These are phyloP conservation scores for Carcharodon carcharias DNA, from an alignment of 2,797 vertebrate genomes.

Conservation along the genomic window DNA sequence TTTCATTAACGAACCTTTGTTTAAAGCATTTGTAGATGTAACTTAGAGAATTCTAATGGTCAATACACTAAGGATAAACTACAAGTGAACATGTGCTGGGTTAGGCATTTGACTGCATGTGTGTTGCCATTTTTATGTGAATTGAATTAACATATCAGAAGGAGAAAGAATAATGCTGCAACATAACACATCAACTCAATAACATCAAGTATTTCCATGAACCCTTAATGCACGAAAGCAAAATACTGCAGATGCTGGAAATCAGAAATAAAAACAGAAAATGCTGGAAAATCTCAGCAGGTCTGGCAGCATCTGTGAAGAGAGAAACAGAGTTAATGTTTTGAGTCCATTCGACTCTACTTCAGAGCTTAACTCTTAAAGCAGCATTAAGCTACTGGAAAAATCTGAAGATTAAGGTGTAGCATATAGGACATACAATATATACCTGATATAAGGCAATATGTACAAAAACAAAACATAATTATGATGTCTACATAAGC, in stretches of 20 bases:
- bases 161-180: background rate
- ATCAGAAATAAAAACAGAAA: too few relatives aligned
- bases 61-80: background rate
- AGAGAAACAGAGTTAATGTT: too few relatives aligned
- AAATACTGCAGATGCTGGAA: too few relatives aligned
- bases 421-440: background rate
- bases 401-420: background rate
- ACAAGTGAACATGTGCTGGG: background rate
- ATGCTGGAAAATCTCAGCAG: too few relatives aligned
- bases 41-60: background rate
- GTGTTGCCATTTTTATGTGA: background rate
- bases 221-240: too few relatives aligned
- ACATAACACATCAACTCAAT: background rate
- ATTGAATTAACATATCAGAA: background rate
- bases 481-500: background rate
- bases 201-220: background rate
- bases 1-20: background rate
- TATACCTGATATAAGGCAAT: background rate
- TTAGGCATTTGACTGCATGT: background rate
- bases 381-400: background rate
- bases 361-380: background rate
- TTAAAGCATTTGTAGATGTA: slow-evolving; percentile 6
- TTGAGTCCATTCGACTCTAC: too few relatives aligned
- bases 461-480: background rate
- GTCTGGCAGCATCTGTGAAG: too few relatives aligned